Percentiles rank a stretch among this genome's conserved stretches.
Conservation (phyloP, 2,797 vertebrate species). For the Oreochromis grahami region DNA sequence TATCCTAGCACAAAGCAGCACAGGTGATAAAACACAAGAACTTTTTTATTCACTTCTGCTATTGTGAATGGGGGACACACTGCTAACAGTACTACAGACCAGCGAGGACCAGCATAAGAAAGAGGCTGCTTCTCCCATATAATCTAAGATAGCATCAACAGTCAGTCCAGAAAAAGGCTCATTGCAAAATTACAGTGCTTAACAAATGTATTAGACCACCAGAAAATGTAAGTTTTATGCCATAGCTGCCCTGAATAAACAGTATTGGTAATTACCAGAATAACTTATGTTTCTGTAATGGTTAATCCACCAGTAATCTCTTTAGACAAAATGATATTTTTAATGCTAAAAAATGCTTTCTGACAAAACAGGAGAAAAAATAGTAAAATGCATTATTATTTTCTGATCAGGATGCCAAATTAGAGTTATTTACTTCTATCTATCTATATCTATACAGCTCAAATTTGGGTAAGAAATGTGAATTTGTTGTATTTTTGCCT, state of each 20-base stretch:
- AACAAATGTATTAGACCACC: background rate
- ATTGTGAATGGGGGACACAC: background rate
- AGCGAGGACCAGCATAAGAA: background rate
- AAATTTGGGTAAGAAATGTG: background rate
- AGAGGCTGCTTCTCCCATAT: background rate
- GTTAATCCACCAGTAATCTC: background rate
- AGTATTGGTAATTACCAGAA: background rate
- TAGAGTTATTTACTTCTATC: background rate
- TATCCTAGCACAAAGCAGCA: background rate
- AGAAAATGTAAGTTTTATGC: background rate
- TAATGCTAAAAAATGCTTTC: background rate
- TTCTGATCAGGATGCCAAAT: background rate
- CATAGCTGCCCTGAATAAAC: background rate
- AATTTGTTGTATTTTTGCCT: background rate
- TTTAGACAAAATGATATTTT: background rate
- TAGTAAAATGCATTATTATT: background rate
- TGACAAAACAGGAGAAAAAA: background rate
- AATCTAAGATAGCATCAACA: background rate
- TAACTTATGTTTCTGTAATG: background rate
- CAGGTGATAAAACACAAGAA: background rate
- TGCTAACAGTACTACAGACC: background rate
- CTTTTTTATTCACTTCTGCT: background rate
- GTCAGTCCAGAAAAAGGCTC: background rate
- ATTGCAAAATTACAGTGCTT: background rate
- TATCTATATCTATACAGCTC: background rate